Conservation (phyloP, 2,113 vertebrate genomes). For the Clarias magur region DNA sequence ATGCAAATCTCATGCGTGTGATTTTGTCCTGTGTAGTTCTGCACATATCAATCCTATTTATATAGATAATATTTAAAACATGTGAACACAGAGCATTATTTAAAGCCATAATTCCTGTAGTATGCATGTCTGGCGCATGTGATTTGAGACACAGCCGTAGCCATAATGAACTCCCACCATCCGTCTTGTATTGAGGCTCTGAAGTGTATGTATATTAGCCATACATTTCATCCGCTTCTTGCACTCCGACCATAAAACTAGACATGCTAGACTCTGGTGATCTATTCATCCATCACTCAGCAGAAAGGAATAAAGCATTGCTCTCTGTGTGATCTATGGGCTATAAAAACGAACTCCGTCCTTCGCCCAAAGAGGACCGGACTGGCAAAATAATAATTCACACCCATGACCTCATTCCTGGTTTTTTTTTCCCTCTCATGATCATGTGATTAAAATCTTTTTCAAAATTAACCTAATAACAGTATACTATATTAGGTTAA, state of each 20-base stretch:
- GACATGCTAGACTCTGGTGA: background rate
- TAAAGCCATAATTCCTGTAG: background rate
- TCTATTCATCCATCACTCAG: constrained; percentile 20
- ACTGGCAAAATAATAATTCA: constrained; percentile 18
- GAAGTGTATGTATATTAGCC: constrained; percentile 27
- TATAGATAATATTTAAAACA: background rate
- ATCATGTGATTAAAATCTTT: background rate
- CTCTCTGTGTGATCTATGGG: constrained; percentile 24
- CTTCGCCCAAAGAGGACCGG: constrained; percentile 6
- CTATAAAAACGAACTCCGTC: constrained; percentile 26
- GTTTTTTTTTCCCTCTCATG: background rate
- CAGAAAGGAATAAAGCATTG: constrained; percentile 21
- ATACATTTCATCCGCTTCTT: constrained; percentile 28
- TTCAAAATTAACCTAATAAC: too few species aligned
- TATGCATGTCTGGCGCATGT: background rate
- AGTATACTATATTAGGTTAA: background rate
- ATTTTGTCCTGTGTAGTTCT: background rate
- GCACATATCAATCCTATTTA: background rate
- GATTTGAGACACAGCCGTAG: background rate
- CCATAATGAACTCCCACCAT: constrained; percentile 14
- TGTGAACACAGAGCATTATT: constrained; percentile 3
- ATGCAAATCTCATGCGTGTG: background rate
- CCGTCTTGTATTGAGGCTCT: background rate
- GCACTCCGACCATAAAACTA: constrained; percentile 6
- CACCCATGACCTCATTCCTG: background rate